phyloP scores from a whole-genome alignment of 1,140 invertebrate genomes.

The Macrobrachium nipponense region DNA sequence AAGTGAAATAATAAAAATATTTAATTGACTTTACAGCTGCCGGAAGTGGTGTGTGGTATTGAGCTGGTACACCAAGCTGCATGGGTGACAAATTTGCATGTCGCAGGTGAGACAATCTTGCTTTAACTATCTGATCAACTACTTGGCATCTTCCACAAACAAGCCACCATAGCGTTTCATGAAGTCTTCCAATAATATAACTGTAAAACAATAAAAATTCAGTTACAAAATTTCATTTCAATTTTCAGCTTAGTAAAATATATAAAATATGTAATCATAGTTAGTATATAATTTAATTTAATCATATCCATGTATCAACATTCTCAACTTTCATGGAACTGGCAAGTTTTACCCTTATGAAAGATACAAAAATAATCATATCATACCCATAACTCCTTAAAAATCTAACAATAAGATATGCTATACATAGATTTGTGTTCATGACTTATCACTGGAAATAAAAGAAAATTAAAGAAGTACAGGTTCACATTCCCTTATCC shows the following conservation, averaged over 20 bases:
- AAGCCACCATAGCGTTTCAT: conserved; percentile 47
- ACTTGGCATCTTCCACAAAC: conserved; percentile 48
- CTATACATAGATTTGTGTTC: too few relatives aligned
- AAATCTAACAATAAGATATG: too few relatives aligned
- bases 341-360: too few relatives aligned
- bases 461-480: too few relatives aligned
- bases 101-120: conserved; percentile 46
- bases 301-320: too few relatives aligned
- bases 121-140: conserved; percentile 50
- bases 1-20: background rate
- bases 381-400: too few relatives aligned
- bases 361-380: too few relatives aligned
- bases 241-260: background rate
- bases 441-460: too few relatives aligned
- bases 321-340: too few relatives aligned
- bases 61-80: conserved; percentile 48
- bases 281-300: background rate
- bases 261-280: background rate
- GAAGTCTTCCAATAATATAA: conserved; percentile 42
- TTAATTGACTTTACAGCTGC: conserved; percentile 33
- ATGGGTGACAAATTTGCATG: conserved; percentile 46
- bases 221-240: background rate
- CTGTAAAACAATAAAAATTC: background rate
- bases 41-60: conserved; percentile 50
- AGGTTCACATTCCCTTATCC: too few relatives aligned